phyloP scores from a whole-genome alignment of 2,888 invertebrate genomes.

The Microplitis manilae region DNA sequence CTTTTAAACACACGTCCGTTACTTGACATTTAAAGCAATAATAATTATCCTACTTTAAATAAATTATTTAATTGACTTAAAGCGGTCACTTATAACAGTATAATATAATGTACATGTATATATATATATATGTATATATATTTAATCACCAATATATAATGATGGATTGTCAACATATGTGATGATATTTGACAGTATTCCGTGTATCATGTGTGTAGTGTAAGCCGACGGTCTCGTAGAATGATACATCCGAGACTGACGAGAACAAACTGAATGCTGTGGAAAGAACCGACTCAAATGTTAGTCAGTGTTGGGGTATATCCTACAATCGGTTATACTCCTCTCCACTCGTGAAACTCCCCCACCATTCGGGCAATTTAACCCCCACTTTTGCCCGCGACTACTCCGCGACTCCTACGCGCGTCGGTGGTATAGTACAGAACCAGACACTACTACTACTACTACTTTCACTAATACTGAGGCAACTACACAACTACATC shows the following conservation, averaged over 20 bases:
- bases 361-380: background rate
- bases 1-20: background rate
- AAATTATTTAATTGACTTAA: background rate
- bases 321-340: slow-evolving; percentile 35
- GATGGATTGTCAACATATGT: background rate
- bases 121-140: background rate
- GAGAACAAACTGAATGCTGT: slow-evolving; percentile 67
- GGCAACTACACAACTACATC: slow-evolving; percentile 23
- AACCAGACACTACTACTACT: background rate
- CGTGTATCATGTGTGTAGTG: background rate
- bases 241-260: slow-evolving; percentile 59
- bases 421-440: slow-evolving; percentile 27
- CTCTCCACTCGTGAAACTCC: slow-evolving; percentile 35
- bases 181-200: slow-evolving; percentile 1
- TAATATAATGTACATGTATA: too few relatives aligned
- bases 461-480: slow-evolving; percentile 38
- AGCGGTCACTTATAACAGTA: background rate
- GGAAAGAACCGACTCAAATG: slow-evolving; percentile 60
- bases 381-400: slow-evolving; percentile 27
- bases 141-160: background rate
- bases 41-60: background rate
- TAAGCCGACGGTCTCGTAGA: slow-evolving; percentile 37
- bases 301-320: slow-evolving; percentile 47
- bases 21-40: background rate
- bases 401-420: slow-evolving; percentile 52